phyloP scores from a whole-genome alignment of 2,797 vertebrate genomes.

The Rhabdomys pumilio region DNA sequence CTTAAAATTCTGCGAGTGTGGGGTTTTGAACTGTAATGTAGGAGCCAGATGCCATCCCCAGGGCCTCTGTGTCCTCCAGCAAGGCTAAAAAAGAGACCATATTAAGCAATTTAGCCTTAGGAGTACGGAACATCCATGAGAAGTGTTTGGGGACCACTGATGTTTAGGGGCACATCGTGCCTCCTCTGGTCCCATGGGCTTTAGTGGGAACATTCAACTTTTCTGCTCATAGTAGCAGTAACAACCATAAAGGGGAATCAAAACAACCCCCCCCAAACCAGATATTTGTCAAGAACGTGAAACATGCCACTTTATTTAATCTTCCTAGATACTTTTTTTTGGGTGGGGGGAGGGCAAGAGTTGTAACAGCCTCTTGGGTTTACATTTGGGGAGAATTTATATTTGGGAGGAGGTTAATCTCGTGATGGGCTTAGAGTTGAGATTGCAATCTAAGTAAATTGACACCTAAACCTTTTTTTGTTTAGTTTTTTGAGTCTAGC shows the following conservation, averaged over 20 bases:
- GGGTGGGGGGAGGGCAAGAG: background rate
- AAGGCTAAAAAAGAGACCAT: background rate
- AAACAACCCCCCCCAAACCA: background rate
- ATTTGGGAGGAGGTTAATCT: background rate
- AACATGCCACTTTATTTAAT: background rate
- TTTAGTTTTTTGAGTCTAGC: background rate
- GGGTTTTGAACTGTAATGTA: background rate
- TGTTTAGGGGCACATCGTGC: background rate
- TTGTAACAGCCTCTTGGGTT: background rate
- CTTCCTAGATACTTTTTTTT: background rate
- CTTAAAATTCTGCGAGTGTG: background rate
- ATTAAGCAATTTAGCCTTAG: conserved; percentile 20
- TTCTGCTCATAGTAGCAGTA: background rate
- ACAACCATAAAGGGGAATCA: background rate
- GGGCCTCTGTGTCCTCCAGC: conserved; percentile 14
- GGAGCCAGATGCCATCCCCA: conserved; percentile 19
- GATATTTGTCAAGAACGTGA: background rate
- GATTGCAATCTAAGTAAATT: background rate
- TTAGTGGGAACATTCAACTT: background rate
- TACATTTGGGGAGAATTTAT: conserved; percentile 27
- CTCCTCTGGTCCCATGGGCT: background rate
- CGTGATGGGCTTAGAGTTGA: background rate
- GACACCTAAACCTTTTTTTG: background rate
- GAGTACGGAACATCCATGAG: background rate
- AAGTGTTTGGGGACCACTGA: conserved; percentile 6